Base-by-base conservation (phyloP, 2,888 invertebrate species). In the Drosophila peninsularis region DNA sequence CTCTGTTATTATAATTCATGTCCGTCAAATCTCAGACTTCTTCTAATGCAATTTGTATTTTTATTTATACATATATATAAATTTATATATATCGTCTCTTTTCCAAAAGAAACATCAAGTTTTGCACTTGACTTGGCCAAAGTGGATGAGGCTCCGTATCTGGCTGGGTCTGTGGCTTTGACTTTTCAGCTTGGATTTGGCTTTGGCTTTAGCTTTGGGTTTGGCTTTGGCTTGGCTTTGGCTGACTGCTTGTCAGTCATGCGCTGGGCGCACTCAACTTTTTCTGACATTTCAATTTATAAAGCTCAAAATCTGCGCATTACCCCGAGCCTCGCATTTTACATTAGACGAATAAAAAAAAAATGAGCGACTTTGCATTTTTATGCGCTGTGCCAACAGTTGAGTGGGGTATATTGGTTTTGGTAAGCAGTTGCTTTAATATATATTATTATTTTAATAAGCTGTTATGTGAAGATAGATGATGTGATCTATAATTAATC, bases 201-300 rank as follows among this genome's bases (percentile, higher is more conserved):
- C 39, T 42, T 30, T 30, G 30, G 36, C 60, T 54, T 42, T 36
- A 1, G 10, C n/a, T n/a, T 13, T 58, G 13, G 52, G 58, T 56
- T 21, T 19, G 21, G 34, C 49, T 32, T 50, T 49, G 69, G 57
- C 49, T 63, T 41, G 14, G 10, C 56, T 82, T 65, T 80, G 66
- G 50, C 58, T 67, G 65, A 41, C 71, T 69, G 68, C 70, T 71
- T 84, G 88, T 85, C 89, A 86, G 87, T 83, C 83, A 74, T 55
- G 78, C 69, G 55, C 69, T 64, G 68, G 62, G 71, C 50, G 66
- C 66, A 62, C 80, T 86, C 89, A 86, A 86, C 82, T 86, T 86
- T 86, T 86, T 87, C 80, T 86, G 85, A 86, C 85, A 86, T 86
- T 86, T 86, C 89, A 86, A 86, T 86, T 86, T 86, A 89, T 86